Evolutionary conservation across 1,140 invertebrate genomes (phyloP).

Genomic region (Phortica variegata): DNA sequence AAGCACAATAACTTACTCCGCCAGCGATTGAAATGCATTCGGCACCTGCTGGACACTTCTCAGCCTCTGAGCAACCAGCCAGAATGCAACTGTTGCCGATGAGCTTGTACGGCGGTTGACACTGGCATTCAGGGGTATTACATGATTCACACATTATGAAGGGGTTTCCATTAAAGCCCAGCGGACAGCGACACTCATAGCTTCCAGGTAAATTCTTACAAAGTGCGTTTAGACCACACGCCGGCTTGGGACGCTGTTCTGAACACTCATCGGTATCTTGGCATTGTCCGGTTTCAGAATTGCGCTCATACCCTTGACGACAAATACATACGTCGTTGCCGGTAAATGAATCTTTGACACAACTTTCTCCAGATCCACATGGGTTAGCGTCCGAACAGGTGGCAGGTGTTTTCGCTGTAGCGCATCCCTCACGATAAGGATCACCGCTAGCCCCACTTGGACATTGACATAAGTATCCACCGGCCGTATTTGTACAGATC

Average conservation of each 20-base stretch:
- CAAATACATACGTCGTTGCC: conserved; percentile 84
- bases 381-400: conserved; percentile 73
- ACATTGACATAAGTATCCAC: conserved; percentile 84
- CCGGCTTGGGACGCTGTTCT: conserved; percentile 68
- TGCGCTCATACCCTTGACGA: conserved; percentile 77
- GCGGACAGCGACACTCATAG: conserved; percentile 88
- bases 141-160: conserved; percentile 83
- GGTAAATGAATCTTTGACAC: conserved; percentile 72
- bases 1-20: conserved; percentile 87
- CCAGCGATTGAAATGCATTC: conserved; percentile 86
- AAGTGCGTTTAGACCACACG: conserved; percentile 82
- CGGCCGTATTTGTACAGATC: conserved; percentile 84
- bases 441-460: conserved; percentile 72
- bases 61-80: conserved; percentile 75
- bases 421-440: conserved; percentile 73
- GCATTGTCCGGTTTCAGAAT: conserved; percentile 71
- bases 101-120: conserved; percentile 82
- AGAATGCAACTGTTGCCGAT: conserved; percentile 80
- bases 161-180: conserved; percentile 85
- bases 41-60: conserved; percentile 76
- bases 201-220: conserved; percentile 93
- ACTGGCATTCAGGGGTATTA: conserved; percentile 79
- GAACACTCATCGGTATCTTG: conserved; percentile 88
- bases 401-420: conserved; percentile 63
- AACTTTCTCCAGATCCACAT: conserved; percentile 80